Evolutionary conservation across 2,113 vertebrate species (phyloP).

Genomic region (Odocoileus hemionus): DNA sequence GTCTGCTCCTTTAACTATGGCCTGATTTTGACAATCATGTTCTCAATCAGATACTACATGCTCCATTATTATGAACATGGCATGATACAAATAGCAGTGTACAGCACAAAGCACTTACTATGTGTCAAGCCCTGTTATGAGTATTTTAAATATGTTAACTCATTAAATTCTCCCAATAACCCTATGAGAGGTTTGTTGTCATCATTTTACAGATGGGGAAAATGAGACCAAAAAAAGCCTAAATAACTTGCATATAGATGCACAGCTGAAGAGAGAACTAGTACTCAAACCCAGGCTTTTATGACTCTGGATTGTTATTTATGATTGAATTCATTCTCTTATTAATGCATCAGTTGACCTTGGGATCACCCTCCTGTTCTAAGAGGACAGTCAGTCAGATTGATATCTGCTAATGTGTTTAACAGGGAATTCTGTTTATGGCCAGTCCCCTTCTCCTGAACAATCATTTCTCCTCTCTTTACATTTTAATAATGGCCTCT

Average conservation of each 20-base stretch:
- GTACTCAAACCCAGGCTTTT: not conserved
- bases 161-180: not conserved
- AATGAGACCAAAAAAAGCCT: not conserved
- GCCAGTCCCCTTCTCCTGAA: not conserved
- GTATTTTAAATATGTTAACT: not conserved
- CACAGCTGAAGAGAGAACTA: not conserved
- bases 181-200: not conserved
- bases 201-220: not conserved
- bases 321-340: not conserved
- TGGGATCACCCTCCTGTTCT: not conserved
- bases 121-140: not conserved
- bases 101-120: not conserved
- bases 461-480: not conserved
- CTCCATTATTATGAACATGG: not conserved
- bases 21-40: not conserved
- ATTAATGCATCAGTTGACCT: not conserved
- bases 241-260: not conserved
- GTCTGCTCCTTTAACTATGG: not conserved
- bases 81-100: not conserved
- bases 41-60: not conserved
- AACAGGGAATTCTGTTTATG: not conserved
- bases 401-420: not conserved
- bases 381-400: not conserved
- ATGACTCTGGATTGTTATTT: not conserved
- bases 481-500: slow-evolving; percentile 23